A percentile compares a stretch with the other conserved stretches of the same genome.
Conservation (phyloP, 2,888 invertebrate species). For the Galerucella nymphaeae region DNA sequence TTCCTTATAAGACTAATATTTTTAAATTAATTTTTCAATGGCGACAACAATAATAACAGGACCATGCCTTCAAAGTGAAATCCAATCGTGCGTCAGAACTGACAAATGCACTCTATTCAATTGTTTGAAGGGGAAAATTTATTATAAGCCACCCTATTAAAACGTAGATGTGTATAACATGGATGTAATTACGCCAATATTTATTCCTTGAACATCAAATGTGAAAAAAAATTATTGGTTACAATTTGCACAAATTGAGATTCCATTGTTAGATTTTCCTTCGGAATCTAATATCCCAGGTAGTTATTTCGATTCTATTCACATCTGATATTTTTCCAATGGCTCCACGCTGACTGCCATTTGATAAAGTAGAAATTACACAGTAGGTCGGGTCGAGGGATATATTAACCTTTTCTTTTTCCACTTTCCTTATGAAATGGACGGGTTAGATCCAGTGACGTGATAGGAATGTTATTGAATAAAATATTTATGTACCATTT, state of each 20-base stretch:
- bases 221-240: not conserved
- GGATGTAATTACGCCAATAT: not conserved
- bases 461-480: not conserved
- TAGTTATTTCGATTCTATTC: conserved; percentile 10
- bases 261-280: not conserved
- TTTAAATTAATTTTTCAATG: too few species aligned
- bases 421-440: not conserved
- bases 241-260: not conserved
- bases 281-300: not conserved
- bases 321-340: conserved; percentile 15
- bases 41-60: too few species aligned
- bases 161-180: too few species aligned
- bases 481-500: not conserved
- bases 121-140: too few species aligned
- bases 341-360: not conserved
- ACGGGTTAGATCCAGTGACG: not conserved
- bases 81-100: too few species aligned
- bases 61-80: too few species aligned
- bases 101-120: too few species aligned
- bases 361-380: conserved; percentile 9
- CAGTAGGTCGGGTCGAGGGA: not conserved
- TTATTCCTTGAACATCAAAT: not conserved
- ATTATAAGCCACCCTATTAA: too few species aligned
- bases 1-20: too few species aligned
- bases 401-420: conserved; percentile 3